Evolutionary conservation across 2,113 vertebrate genomes (phyloP).

Genomic region (Heteronetta atricapilla): DNA sequence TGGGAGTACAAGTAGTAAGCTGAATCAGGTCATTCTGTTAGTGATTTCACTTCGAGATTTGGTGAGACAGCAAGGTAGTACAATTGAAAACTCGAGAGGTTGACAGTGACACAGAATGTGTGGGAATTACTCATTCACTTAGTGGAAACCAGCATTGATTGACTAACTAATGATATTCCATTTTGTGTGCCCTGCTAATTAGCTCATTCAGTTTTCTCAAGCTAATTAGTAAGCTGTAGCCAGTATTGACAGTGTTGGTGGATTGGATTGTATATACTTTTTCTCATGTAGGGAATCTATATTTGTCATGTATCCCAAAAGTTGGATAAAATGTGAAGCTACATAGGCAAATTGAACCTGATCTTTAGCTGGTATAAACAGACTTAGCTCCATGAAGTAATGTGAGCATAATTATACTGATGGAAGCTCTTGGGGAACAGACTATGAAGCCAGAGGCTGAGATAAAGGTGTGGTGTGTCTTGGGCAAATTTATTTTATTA

Average conservation of each 20-base stretch:
- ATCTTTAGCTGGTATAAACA: background rate
- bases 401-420: background rate
- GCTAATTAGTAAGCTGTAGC: slow-evolving; percentile 53
- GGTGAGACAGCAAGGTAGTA: background rate
- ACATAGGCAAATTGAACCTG: background rate
- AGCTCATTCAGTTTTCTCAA: slow-evolving; percentile 31
- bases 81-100: background rate
- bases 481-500: background rate
- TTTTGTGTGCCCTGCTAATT: slow-evolving; percentile 58
- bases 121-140: slow-evolving; percentile 24
- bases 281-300: slow-evolving; percentile 11
- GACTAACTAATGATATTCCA: slow-evolving; percentile 50
- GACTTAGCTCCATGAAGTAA: background rate
- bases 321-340: background rate
- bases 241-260: slow-evolving; percentile 50
- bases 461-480: background rate
- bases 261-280: slow-evolving; percentile 19
- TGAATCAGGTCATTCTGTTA: background rate
- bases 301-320: background rate
- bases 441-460: background rate
- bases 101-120: slow-evolving; percentile 2
- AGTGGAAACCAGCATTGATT: slow-evolving; percentile 38
- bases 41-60: background rate
- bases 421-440: background rate
- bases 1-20: background rate